Evolutionary conservation across 2,113 vertebrate species (phyloP).

Genomic region (Ellobius talpinus): DNA sequence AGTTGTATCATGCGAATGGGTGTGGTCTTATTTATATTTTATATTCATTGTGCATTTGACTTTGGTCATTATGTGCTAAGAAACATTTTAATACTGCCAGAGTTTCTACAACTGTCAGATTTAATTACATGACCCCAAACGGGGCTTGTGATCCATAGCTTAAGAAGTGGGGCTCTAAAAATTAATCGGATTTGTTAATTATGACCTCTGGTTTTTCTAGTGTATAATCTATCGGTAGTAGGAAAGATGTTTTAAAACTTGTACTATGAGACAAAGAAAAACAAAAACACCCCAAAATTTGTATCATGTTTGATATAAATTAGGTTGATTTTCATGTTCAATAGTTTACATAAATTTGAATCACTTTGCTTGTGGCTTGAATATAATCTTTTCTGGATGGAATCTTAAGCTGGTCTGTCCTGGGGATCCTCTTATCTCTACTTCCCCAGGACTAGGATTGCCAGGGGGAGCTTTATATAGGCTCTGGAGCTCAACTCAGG

Average conservation of each 20-base stretch:
- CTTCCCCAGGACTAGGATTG: no score
- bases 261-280: background rate
- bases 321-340: background rate
- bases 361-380: background rate
- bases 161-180: background rate
- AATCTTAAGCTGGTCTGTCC: background rate
- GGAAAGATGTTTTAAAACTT: conserved; percentile 21
- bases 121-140: background rate
- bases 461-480: background rate
- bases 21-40: background rate
- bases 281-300: background rate
- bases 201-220: background rate
- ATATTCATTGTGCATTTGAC: background rate
- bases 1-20: background rate
- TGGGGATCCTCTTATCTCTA: background rate
- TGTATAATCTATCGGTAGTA: background rate
- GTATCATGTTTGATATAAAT: background rate
- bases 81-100: background rate
- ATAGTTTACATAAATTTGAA: background rate
- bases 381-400: background rate
- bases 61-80: background rate
- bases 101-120: background rate
- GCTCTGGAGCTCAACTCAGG: background rate
- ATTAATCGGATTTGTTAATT: background rate
- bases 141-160: background rate